These are phyloP conservation scores for Mechanitis mazaeus DNA, from an alignment of 2,888 invertebrate genomes.

Conservation along the genomic window DNA sequence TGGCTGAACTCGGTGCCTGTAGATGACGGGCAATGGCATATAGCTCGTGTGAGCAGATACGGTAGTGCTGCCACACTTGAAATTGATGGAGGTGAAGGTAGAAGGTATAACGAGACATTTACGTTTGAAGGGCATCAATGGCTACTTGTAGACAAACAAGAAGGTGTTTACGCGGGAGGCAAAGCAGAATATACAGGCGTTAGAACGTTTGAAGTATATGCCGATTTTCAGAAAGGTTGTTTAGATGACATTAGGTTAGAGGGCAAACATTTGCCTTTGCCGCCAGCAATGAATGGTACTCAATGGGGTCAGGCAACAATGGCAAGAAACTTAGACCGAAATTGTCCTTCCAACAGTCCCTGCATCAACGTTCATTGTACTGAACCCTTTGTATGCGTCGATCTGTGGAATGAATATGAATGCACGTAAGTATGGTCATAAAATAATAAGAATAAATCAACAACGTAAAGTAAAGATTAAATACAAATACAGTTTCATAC, in stretches of 20 bases:
- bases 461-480: background rate
- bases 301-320: conserved; percentile 97
- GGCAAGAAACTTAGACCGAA: conserved; percentile 92
- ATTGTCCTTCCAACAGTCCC: conserved; percentile 96
- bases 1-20: conserved; percentile 93
- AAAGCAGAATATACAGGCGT: conserved; percentile 97
- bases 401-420: conserved; percentile 98
- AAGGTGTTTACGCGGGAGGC: conserved; percentile 96
- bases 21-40: conserved; percentile 98
- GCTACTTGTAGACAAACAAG: conserved; percentile 94
- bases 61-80: conserved; percentile 95
- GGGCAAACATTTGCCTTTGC: conserved; percentile 95
- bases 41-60: conserved; percentile 91
- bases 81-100: conserved; percentile 95
- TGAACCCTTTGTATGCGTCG: conserved; percentile 95
- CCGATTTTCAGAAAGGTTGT: conserved; percentile 94
- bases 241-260: conserved; percentile 87
- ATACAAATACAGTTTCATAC: background rate
- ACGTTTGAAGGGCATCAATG: conserved; percentile 93
- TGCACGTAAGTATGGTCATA: conserved; percentile 90
- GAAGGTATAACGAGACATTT: conserved; percentile 94
- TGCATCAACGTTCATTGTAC: conserved; percentile 96
- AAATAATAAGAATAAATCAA: conserved; percentile 5
- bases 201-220: conserved; percentile 94
- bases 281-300: conserved; percentile 95